These are phyloP conservation scores for Bradypodion ventrale DNA, from an alignment of 2,797 vertebrate species.

Conservation along the genomic window DNA sequence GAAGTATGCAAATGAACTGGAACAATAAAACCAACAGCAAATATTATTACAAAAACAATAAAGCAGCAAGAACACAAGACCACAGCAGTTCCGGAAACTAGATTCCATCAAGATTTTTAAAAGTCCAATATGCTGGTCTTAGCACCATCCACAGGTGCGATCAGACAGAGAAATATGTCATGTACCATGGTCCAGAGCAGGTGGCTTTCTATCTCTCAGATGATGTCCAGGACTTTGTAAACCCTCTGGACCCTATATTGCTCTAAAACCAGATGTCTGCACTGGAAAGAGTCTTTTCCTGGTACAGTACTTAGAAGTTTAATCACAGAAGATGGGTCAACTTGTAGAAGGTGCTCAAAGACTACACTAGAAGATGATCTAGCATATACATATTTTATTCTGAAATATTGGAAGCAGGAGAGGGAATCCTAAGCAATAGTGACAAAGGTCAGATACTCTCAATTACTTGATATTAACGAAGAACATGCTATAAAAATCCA, in stretches of 20 bases:
- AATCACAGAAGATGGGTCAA: not conserved
- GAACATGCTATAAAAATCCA: conserved; percentile 58
- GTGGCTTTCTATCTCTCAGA: no score
- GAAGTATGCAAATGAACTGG: no score
- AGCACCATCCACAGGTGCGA: no score
- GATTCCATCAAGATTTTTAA: not conserved
- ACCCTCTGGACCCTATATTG: no score
- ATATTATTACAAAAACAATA: not conserved
- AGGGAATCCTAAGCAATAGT: not conserved
- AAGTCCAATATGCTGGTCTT: not conserved
- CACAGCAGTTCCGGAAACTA: not conserved
- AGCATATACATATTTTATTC: not conserved
- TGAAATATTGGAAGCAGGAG: conserved; percentile 23
- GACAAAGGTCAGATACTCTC: conserved; percentile 33
- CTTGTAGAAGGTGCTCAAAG: no score
- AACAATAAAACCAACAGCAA: no score
- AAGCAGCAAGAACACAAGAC: not conserved
- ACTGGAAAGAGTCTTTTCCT: not conserved
- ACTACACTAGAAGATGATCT: not conserved
- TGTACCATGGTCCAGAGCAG: no score
- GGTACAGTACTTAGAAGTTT: not conserved
- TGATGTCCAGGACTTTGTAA: no score
- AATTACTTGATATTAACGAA: conserved; percentile 56
- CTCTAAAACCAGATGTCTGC: not conserved
- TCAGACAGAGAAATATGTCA: no score